phyloP scores from a whole-genome alignment of 2,797 vertebrate genomes.

The Cryptoprocta ferox region DNA sequence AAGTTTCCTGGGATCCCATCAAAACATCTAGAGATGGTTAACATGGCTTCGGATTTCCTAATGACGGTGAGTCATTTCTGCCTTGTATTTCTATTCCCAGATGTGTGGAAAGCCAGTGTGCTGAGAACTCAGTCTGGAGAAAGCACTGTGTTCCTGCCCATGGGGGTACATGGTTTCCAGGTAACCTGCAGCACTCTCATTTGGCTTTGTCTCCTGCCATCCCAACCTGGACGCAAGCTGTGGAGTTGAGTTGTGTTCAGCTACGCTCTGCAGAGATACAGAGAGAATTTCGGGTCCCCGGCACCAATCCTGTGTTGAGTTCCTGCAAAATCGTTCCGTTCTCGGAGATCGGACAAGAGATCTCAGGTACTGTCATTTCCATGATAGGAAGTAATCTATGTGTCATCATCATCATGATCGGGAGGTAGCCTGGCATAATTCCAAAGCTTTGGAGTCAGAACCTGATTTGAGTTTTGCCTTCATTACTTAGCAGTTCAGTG shows the following conservation, averaged over 20 bases:
- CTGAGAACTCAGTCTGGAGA: constrained; percentile 13
- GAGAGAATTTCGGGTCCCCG: not conserved
- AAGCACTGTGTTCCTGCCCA: not conserved
- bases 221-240: not conserved
- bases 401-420: not conserved
- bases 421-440: not conserved
- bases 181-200: not conserved
- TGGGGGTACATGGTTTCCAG: constrained; percentile 60
- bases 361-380: constrained; percentile 60
- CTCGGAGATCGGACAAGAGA: not conserved
- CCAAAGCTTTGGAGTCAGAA: not conserved
- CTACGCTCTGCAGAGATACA: not conserved
- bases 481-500: not conserved
- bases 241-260: not conserved
- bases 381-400: not conserved
- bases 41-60: constrained; percentile 12
- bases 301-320: constrained; percentile 22
- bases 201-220: constrained; percentile 30
- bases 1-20: not conserved
- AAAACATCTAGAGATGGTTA: not conserved
- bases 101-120: not conserved
- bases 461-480: not conserved
- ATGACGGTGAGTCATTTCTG: not conserved
- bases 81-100: constrained; percentile 38
- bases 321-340: not conserved